Conservation (phyloP, 2,888 invertebrate species). For the Xestia sexstrigata region DNA sequence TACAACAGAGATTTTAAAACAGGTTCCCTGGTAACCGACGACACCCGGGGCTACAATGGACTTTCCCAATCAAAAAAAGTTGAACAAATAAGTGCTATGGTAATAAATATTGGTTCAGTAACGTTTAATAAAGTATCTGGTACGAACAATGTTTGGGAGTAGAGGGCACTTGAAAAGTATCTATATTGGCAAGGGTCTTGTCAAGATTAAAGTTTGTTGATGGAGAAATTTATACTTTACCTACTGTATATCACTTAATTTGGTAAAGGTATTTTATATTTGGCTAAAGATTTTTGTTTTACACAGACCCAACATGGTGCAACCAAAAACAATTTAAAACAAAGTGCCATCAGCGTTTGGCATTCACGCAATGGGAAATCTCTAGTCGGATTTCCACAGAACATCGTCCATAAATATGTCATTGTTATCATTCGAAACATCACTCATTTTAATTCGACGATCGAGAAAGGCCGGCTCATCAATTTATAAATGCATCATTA, state of each 20-base stretch:
- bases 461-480: conserved; percentile 77
- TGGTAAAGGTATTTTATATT: not conserved
- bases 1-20: conserved; percentile 68
- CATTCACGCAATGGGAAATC: conserved; percentile 44
- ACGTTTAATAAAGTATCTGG: conserved; percentile 37
- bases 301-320: conserved; percentile 10
- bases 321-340: conserved; percentile 36
- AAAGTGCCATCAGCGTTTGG: conserved; percentile 32
- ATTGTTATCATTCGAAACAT: conserved; percentile 81
- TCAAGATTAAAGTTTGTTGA: conserved; percentile 6
- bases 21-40: conserved; percentile 70
- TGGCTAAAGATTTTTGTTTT: not conserved
- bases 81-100: conserved; percentile 66
- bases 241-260: not conserved
- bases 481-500: conserved; percentile 85
- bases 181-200: conserved; percentile 7
- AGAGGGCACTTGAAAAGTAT: conserved; percentile 7
- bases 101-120: conserved; percentile 38
- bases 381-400: conserved; percentile 66
- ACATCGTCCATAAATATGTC: conserved; percentile 76
- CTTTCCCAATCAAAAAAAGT: conserved; percentile 66
- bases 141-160: conserved; percentile 14
- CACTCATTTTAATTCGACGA: conserved; percentile 84
- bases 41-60: conserved; percentile 71
- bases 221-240: not conserved